phyloP scores from a whole-genome alignment of 2,888 invertebrate species.

The Ormyrus pomaceus region DNA sequence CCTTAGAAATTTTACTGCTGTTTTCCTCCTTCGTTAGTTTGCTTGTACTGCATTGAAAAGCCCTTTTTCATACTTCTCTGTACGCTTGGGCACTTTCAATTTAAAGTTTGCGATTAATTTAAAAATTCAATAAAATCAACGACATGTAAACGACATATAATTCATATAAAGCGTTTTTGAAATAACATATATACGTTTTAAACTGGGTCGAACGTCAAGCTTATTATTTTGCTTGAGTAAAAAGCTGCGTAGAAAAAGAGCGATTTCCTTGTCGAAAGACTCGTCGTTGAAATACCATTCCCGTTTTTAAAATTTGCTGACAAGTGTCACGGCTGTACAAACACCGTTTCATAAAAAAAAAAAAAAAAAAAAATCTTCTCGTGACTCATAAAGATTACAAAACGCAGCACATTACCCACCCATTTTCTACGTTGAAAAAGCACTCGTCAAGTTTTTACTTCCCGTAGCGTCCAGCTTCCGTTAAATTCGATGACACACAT shows the following conservation, averaged over 20 bases:
- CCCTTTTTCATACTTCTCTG: too few species aligned
- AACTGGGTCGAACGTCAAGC: neutral
- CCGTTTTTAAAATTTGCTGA: slow-evolving; percentile 1
- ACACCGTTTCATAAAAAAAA: neutral
- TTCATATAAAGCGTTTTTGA: too few species aligned
- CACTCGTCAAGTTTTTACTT: slow-evolving; percentile 36
- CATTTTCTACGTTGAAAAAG: neutral
- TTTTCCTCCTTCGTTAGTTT: neutral
- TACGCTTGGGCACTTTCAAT: too few species aligned
- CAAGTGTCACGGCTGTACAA: neutral
- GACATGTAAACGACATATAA: too few species aligned
- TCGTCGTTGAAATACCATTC: neutral
- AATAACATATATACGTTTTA: neutral
- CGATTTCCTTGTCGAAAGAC: too few species aligned
- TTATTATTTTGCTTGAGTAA: too few species aligned
- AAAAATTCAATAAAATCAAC: too few species aligned
- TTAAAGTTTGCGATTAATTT: too few species aligned
- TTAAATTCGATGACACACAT: neutral
- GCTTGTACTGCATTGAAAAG: too few species aligned
- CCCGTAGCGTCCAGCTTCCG: neutral
- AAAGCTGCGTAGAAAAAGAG: too few species aligned
- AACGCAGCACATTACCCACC: neutral
- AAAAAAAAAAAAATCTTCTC: neutral
- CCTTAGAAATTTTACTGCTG: slow-evolving; percentile 40
- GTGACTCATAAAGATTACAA: neutral